Evolutionary conservation across 2,113 vertebrate species (phyloP).

Genomic region (Hypanus sabinus): DNA sequence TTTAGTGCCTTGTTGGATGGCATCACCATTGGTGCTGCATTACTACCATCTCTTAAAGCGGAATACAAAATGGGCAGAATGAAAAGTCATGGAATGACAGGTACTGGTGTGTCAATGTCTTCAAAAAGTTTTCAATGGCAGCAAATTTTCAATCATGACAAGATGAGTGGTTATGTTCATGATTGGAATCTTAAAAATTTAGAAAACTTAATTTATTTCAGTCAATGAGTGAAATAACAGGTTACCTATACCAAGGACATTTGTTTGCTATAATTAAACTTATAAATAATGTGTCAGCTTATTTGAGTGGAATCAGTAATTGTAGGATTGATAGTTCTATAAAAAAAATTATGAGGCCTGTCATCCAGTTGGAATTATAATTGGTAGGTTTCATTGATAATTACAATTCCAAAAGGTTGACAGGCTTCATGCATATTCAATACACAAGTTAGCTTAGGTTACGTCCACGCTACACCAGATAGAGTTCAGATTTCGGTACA

Average conservation of each 20-base stretch:
- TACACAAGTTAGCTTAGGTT: neutral
- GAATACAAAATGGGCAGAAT: slow-evolving; percentile 97
- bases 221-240: neutral
- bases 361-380: neutral
- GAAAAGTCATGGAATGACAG: slow-evolving; percentile 96
- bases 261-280: neutral
- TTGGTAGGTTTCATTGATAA: neutral
- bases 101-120: slow-evolving; percentile 48
- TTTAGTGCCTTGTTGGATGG: slow-evolving; percentile 97
- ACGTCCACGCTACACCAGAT: no score
- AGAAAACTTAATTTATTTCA: neutral
- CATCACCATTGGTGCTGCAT: slow-evolving; percentile 87
- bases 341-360: neutral
- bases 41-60: slow-evolving; percentile 88
- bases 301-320: neutral
- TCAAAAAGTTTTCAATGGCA: neutral
- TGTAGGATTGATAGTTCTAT: neutral
- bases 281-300: neutral
- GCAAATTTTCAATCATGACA: neutral
- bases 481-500: neutral
- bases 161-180: neutral
- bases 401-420: neutral
- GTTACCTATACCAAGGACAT: neutral
- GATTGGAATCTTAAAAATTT: neutral
- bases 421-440: no score